phyloP scores from a whole-genome alignment of 2,113 vertebrate genomes.

The Nothobranchius furzeri region DNA sequence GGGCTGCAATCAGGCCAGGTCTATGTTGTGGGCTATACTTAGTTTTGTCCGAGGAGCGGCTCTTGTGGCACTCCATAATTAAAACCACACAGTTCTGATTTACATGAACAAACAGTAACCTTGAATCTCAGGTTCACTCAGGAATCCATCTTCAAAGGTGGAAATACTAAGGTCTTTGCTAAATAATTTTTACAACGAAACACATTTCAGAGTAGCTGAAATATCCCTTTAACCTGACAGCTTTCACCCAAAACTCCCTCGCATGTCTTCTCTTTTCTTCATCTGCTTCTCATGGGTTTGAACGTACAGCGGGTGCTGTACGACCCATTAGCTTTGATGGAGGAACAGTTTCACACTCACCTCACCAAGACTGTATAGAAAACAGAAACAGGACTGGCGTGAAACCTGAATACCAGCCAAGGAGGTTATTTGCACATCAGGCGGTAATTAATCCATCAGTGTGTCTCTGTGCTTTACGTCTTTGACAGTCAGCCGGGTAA shows the following conservation, averaged over 20 bases:
- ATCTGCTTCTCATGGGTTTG: background rate
- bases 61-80: too few species aligned
- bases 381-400: background rate
- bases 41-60: too few species aligned
- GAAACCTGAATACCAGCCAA: conserved; percentile 9
- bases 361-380: background rate
- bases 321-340: background rate
- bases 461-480: conserved; percentile 17
- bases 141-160: too few species aligned
- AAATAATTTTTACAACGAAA: too few species aligned
- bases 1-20: too few species aligned
- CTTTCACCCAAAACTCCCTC: background rate
- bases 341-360: background rate
- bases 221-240: conserved; percentile 9
- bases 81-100: too few species aligned
- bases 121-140: too few species aligned
- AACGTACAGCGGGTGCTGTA: conserved; percentile 11
- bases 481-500: conserved; percentile 17
- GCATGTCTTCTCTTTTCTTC: background rate
- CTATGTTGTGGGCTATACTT: too few species aligned
- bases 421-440: background rate
- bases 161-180: too few species aligned
- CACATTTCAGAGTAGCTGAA: too few species aligned
- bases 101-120: too few species aligned
- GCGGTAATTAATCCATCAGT: conserved; percentile 6